phyloP scores from a whole-genome alignment of 2,888 invertebrate species.

The Stenotaenia linearis region DNA sequence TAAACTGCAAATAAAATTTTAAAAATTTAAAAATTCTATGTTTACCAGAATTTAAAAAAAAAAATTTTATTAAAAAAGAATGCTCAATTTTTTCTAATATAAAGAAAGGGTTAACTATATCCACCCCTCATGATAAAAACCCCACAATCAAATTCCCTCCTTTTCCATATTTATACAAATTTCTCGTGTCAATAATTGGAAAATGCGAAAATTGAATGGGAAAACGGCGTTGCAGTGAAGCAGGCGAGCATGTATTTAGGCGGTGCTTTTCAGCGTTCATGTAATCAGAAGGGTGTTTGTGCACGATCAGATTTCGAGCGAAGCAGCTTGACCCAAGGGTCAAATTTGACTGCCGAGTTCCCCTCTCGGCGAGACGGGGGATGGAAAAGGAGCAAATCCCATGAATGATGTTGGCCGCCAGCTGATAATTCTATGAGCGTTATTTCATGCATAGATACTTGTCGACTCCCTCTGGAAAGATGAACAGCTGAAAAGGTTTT shows the following conservation, averaged over 20 bases:
- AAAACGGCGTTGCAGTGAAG: background rate
- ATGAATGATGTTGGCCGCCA: conserved; percentile 1
- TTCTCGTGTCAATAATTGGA: background rate
- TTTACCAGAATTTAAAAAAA: too few relatives aligned
- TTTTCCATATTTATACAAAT: background rate
- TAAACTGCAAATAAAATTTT: too few relatives aligned
- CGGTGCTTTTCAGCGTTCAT: conserved; percentile 3
- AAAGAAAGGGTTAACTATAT: too few relatives aligned
- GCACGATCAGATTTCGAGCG: conserved; percentile 4
- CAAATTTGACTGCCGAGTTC: background rate
- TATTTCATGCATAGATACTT: conserved; percentile 9
- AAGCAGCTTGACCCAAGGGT: conserved; percentile 18
- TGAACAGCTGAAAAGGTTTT: background rate
- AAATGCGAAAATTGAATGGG: background rate
- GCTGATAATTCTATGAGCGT: conserved; percentile 9
- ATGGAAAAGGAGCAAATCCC: background rate
- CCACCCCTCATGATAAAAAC: too few relatives aligned
- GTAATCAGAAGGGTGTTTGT: conserved; percentile 9
- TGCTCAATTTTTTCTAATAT: too few relatives aligned
- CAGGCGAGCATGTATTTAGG: background rate
- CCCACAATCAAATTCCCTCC: background rate
- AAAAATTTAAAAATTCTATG: too few relatives aligned
- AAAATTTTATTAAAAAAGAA: too few relatives aligned
- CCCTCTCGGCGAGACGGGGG: background rate
- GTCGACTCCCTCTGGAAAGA: conserved; percentile 2